These are phyloP conservation scores for Brotula barbata DNA, from an alignment of 2,797 vertebrate genomes.

Conservation along the genomic window DNA sequence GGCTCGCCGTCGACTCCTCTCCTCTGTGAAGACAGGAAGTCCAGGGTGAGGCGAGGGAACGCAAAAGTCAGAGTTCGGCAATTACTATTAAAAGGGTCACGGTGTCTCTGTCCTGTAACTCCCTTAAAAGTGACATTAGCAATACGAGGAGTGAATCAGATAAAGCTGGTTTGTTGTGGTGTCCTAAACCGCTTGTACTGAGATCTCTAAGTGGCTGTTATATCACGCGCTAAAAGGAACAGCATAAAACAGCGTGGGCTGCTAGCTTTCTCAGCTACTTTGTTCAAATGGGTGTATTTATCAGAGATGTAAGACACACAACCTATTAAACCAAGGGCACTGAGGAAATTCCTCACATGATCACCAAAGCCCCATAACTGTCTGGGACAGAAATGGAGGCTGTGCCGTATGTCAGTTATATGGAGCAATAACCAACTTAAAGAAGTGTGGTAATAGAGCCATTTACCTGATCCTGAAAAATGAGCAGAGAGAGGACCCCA, in stretches of 20 bases:
- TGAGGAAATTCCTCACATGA: slow-evolving; percentile 81
- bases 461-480: slow-evolving; percentile 81
- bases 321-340: slow-evolving; percentile 85
- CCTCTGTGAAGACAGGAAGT: slow-evolving; percentile 73
- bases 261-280: slow-evolving; percentile 68
- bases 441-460: slow-evolving; percentile 81
- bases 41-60: slow-evolving; percentile 71
- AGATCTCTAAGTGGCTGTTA: slow-evolving; percentile 59
- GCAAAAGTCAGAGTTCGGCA: slow-evolving; percentile 75
- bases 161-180: slow-evolving; percentile 59
- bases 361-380: slow-evolving; percentile 82
- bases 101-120: slow-evolving; percentile 59
- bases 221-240: slow-evolving; percentile 54
- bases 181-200: slow-evolving; percentile 62
- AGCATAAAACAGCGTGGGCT: slow-evolving; percentile 46
- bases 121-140: slow-evolving; percentile 54
- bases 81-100: slow-evolving; percentile 70
- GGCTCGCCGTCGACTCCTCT: slow-evolving; percentile 45
- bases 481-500: slow-evolving; percentile 33
- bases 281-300: slow-evolving; percentile 78
- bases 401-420: slow-evolving; percentile 82
- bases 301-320: slow-evolving; percentile 80
- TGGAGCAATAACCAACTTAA: slow-evolving; percentile 82
- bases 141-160: slow-evolving; percentile 55
- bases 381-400: slow-evolving; percentile 81